Evolutionary conservation across 2,797 vertebrate species (phyloP).

Genomic region (Micrastur ruficollis): DNA sequence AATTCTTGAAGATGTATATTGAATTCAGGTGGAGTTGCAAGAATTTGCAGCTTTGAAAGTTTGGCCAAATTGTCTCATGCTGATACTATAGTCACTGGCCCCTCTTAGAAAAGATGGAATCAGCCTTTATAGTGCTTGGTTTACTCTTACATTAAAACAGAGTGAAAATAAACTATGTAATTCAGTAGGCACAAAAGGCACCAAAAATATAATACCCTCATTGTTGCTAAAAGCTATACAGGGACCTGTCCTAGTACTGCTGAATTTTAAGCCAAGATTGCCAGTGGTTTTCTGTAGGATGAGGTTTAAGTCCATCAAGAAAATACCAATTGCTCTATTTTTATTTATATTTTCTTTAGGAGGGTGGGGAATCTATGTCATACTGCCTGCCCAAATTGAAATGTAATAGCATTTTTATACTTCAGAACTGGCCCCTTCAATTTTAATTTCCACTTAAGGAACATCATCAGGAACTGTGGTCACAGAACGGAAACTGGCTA

Average conservation of each 20-base stretch:
- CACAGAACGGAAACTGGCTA: background rate
- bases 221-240: background rate
- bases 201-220: background rate
- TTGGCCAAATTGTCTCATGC: background rate
- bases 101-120: background rate
- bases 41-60: background rate
- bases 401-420: background rate
- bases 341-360: background rate
- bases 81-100: background rate
- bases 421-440: background rate
- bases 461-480: background rate
- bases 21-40: background rate
- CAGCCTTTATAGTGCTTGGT: background rate
- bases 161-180: background rate
- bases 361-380: background rate
- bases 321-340: background rate
- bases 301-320: background rate
- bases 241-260: background rate
- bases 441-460: background rate
- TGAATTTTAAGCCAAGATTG: background rate
- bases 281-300: background rate
- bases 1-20: background rate
- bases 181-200: background rate
- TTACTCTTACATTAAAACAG: background rate
- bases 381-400: background rate